Evolutionary conservation across 2,888 invertebrate species (phyloP), one percentile per base, ranked within the genome.

Genomic region (Patella ulyssiponensis): DNA sequence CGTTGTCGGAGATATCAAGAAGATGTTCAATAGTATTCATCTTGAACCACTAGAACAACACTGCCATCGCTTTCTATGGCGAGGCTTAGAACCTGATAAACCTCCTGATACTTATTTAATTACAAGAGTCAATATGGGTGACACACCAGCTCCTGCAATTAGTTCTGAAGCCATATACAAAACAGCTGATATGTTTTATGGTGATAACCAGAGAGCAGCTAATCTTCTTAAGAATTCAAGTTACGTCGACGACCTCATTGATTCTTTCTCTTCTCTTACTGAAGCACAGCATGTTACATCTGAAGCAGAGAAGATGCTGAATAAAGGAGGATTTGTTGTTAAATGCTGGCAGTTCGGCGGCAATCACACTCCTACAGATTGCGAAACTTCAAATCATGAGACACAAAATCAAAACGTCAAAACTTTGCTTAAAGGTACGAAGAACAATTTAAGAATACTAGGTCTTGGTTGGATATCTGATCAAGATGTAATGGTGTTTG

Each of bases 21-120:
- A 75, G 44, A 69, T 69, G 75, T 75, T 51, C 69, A 75, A 75
- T 58, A 69, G 69, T 51, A 27, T 69, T 51, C 69, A 69, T 58
- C 69, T 75, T 14, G 15, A 69, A 52, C 69, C 44, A 44, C 17
- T 75, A 1, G 75, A 75, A 20, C 75, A 75, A 52, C 69, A 75
- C 5, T 69, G 69, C 23, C 51, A 75, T 69, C 75, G 75, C 20
- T 75, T 75, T 69, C 23, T 75, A 9, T 75, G 75, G 75, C 14
- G 75, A 51, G 69, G 69, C 51, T 20, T 75, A 0, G 58, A 69
- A 23, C 33, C 56, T n/a, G 23, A 69, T 52, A 69, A 52, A 69
- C 17, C 15, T 5, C 70, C 75, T 44, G 75, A 75, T 52, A 69
- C 51, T 17, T 51, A 4, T 15, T 17, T 51, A 4, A 75, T 75